These are phyloP conservation scores for Leptestheria dahalacensis DNA, from an alignment of 1,140 invertebrate genomes.

Conservation along the genomic window DNA sequence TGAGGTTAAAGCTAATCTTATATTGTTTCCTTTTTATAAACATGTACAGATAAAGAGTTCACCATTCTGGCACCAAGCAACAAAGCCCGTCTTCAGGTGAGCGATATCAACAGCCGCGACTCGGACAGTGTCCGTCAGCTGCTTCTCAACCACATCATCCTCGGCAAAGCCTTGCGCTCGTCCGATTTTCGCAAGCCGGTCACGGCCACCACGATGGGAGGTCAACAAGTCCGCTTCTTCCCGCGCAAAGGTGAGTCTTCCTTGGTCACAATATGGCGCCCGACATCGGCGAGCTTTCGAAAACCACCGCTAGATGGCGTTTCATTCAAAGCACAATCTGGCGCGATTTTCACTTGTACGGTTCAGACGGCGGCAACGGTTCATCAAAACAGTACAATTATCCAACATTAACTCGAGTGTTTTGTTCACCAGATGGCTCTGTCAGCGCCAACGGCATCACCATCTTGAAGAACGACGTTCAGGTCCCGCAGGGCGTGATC, in stretches of 20 bases:
- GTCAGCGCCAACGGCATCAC: constrained; percentile 34
- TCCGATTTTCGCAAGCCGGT: constrained; percentile 24
- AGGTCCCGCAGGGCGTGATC: constrained; percentile 29
- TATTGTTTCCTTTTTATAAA: constrained; percentile 13
- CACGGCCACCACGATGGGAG: constrained; percentile 35
- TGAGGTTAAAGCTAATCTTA: too few species aligned
- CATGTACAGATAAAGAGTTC: constrained; percentile 36
- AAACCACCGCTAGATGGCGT: background rate
- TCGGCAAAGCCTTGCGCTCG: constrained; percentile 29
- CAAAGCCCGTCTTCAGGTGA: constrained; percentile 23
- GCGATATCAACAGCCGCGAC: background rate
- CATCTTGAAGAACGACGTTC: constrained; percentile 27
- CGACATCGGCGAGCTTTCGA: too few species aligned
- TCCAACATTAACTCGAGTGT: background rate
- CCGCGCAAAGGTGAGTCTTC: background rate
- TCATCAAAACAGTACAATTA: too few species aligned
- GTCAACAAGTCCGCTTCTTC: constrained; percentile 23
- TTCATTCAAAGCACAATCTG: background rate
- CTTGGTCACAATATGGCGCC: too few species aligned
- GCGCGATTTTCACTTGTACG: background rate
- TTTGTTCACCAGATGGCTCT: constrained; percentile 18
- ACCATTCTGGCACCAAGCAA: constrained; percentile 41
- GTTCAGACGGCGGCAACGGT: too few species aligned
- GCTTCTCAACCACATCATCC: constrained; percentile 38
- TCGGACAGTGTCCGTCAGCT: constrained; percentile 35